phyloP scores from a whole-genome alignment of 1,140 invertebrate species.

The Achatina immaculata region DNA sequence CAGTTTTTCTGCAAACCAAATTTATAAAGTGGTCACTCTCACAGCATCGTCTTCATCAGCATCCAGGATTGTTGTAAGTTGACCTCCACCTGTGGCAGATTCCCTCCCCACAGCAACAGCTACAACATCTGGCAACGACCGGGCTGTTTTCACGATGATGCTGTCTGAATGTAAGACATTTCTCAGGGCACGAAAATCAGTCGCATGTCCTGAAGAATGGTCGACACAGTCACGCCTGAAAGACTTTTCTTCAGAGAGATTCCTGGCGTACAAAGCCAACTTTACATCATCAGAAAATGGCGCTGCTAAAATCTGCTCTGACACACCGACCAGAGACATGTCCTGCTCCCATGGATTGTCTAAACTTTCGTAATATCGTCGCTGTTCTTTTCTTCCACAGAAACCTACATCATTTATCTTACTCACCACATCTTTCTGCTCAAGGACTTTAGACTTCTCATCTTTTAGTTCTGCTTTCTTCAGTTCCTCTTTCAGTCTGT shows the following conservation, averaged over 20 bases:
- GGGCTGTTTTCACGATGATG: constrained; percentile 41
- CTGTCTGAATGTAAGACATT: constrained; percentile 46
- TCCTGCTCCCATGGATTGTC: constrained; percentile 41
- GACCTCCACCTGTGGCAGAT: background rate
- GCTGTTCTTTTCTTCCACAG: too few relatives aligned
- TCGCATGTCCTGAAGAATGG: background rate
- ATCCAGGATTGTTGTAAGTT: constrained; percentile 44
- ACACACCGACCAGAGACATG: constrained; percentile 30
- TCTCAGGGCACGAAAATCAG: constrained; percentile 45
- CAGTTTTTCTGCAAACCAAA: background rate
- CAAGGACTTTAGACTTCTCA: background rate
- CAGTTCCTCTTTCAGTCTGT: background rate
- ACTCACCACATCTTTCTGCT: background rate
- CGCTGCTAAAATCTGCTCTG: constrained; percentile 47
- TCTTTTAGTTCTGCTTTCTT: constrained; percentile 2
- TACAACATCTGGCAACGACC: constrained; percentile 41
- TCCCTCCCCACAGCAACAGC: constrained; percentile 12
- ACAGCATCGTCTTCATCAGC: constrained; percentile 45
- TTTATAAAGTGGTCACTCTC: constrained; percentile 43
- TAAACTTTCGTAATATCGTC: constrained; percentile 26
- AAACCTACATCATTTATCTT: background rate
- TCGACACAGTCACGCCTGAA: background rate
- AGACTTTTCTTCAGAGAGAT: background rate
- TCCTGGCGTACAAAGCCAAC: constrained; percentile 46
- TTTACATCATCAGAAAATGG: constrained; percentile 60